phyloP scores from a whole-genome alignment of 1,140 invertebrate species.

The Xylocopa sonorina region DNA sequence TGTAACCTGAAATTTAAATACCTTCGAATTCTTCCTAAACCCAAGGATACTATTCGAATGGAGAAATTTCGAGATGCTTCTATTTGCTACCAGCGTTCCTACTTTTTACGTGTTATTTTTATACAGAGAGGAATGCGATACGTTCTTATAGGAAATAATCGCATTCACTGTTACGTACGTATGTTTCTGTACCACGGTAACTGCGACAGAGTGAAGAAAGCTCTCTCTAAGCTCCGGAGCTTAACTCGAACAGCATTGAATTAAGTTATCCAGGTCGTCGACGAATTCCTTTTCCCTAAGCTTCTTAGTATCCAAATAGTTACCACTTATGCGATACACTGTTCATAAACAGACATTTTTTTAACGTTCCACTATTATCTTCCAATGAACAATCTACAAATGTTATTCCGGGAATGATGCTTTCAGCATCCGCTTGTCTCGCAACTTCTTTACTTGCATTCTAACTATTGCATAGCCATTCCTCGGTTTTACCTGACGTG shows the following conservation, averaged over 20 bases:
- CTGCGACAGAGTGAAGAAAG: constrained; percentile 7
- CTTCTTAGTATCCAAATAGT: constrained; percentile 1
- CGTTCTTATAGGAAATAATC: neutral
- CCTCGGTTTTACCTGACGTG: too few species aligned
- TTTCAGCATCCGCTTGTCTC: too few species aligned
- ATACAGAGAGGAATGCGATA: neutral
- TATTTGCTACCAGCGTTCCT: too few species aligned
- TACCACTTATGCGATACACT: too few species aligned
- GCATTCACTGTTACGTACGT: neutral
- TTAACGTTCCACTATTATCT: neutral
- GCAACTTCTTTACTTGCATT: too few species aligned
- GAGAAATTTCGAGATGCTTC: too few species aligned
- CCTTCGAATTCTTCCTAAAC: too few species aligned
- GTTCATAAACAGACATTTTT: too few species aligned
- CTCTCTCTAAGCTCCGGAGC: neutral
- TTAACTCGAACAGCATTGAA: constrained; percentile 13
- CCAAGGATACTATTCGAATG: too few species aligned
- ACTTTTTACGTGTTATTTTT: too few species aligned
- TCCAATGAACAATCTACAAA: neutral
- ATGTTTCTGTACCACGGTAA: neutral
- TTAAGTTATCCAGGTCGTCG: constrained; percentile 19
- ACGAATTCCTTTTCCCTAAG: constrained; percentile 1
- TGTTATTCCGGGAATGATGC: neutral
- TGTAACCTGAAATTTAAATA: too few species aligned
- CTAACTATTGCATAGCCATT: too few species aligned